Percentiles rank a stretch among this genome's conserved stretches.
Conservation (phyloP, 2,113 vertebrate species). For the Clarias macrocephalus region DNA sequence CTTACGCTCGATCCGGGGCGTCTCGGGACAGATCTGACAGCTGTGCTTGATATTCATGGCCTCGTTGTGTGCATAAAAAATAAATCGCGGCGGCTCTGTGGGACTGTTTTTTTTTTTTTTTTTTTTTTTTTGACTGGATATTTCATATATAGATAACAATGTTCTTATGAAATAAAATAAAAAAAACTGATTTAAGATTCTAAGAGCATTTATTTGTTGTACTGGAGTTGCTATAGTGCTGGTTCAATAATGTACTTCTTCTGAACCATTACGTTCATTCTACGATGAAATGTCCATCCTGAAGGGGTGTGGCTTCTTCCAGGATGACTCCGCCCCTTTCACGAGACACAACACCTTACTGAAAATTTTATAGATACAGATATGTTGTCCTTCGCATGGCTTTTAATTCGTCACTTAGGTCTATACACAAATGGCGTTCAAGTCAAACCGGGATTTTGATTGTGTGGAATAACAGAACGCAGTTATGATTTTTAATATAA, state of each 20-base stretch:
- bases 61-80: neutral
- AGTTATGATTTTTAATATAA: too few species aligned
- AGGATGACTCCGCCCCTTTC: neutral
- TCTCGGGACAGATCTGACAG: neutral
- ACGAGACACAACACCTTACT: neutral
- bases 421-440: too few species aligned
- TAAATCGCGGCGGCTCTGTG: neutral
- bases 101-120: neutral
- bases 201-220: neutral
- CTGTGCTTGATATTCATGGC: neutral
- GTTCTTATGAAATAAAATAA: neutral
- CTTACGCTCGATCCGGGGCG: neutral
- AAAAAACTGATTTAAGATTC: neutral
- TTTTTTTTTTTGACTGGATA: neutral
- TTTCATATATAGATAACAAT: neutral
- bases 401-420: neutral
- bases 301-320: neutral
- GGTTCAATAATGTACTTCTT: neutral
- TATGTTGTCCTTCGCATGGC: neutral
- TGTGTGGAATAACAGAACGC: too few species aligned
- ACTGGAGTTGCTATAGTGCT: neutral
- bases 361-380: neutral
- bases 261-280: neutral
- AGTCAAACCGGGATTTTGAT: too few species aligned
- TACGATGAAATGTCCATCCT: neutral